Evolutionary conservation across 2,113 vertebrate species (phyloP).

Genomic region (Phylloscopus whistleri): DNA sequence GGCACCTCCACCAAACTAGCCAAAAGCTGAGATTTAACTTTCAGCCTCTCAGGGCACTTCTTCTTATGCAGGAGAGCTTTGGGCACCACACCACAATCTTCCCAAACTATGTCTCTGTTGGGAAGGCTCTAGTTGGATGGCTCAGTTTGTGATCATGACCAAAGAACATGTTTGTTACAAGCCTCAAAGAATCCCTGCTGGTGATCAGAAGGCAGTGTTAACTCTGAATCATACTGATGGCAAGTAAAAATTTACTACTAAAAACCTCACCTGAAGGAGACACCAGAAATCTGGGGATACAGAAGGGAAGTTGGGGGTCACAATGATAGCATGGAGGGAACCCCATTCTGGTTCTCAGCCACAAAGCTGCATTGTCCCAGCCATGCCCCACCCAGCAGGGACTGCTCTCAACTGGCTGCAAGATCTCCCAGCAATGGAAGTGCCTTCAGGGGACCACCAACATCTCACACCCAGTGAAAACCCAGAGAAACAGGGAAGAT

Average conservation of each 20-base stretch:
- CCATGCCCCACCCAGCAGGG: accelerated
- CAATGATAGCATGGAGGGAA: accelerated
- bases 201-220: not conserved
- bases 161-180: not conserved
- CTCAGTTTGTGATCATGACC: not conserved
- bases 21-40: not conserved
- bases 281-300: not conserved
- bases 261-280: not conserved
- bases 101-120: not conserved
- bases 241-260: not conserved
- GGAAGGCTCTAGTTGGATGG: not conserved
- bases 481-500: accelerated
- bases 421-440: not conserved
- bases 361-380: not conserved
- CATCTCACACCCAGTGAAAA: accelerated
- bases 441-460: not conserved
- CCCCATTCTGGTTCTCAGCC: not conserved
- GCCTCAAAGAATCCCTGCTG: not conserved
- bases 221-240: not conserved
- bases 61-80: not conserved
- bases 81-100: not conserved
- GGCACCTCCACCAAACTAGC: not conserved
- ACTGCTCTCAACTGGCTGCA: not conserved
- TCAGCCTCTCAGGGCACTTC: not conserved
- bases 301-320: not conserved